phyloP scores from a whole-genome alignment of 2,113 vertebrate genomes.

The Dolichallabes microphthalmus region DNA sequence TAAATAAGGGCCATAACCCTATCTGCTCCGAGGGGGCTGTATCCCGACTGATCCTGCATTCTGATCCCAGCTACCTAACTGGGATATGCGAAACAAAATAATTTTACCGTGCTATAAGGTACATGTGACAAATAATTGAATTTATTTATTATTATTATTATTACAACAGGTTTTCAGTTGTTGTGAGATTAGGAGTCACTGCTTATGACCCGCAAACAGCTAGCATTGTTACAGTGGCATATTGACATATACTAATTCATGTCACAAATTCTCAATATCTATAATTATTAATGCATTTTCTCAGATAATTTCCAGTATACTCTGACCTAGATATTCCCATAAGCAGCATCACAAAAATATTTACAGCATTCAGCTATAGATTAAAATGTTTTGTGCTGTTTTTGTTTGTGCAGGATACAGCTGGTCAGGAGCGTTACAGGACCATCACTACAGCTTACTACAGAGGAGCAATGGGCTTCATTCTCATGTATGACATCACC shows the following conservation, averaged over 20 bases:
- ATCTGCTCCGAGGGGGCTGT: too few species aligned
- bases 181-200: background rate
- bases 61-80: too few species aligned
- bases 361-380: background rate
- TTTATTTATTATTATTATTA: too few species aligned
- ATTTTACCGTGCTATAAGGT: too few species aligned
- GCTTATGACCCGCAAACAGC: background rate
- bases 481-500: conserved; percentile 97
- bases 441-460: conserved; percentile 99
- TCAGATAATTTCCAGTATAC: background rate
- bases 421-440: conserved; percentile 95
- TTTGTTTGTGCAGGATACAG: conserved; percentile 82
- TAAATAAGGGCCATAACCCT: too few species aligned
- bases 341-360: background rate
- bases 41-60: too few species aligned
- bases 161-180: background rate
- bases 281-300: conserved; percentile 9
- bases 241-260: background rate
- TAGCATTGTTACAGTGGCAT: background rate
- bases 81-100: too few species aligned
- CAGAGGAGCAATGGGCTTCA: conserved; percentile 96
- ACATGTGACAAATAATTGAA: too few species aligned
- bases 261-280: background rate
- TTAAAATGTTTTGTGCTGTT: conserved; percentile 17
- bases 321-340: background rate